These are phyloP conservation scores for Oreochromis grahami DNA, from an alignment of 2,797 vertebrate genomes.

Conservation along the genomic window DNA sequence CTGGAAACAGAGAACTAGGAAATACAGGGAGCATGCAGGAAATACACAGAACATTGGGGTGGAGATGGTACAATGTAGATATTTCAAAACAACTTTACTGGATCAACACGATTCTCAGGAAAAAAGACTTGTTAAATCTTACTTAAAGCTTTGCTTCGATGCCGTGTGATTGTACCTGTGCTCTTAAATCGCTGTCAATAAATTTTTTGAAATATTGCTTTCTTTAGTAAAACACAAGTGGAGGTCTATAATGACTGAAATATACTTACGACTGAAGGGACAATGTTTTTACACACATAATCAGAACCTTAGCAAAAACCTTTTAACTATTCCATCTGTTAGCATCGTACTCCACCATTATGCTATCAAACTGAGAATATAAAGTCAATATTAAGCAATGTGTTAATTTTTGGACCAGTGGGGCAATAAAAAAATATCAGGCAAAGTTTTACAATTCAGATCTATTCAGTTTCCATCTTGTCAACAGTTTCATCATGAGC, in stretches of 20 bases:
- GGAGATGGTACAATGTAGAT: too few relatives aligned
- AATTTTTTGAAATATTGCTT: fast-evolving
- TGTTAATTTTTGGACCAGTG: neutral
- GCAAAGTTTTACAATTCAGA: neutral
- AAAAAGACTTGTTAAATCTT: neutral
- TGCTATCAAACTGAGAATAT: neutral
- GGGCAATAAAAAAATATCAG: neutral
- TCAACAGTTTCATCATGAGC: neutral
- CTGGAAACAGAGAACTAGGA: too few relatives aligned
- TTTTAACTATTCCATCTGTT: neutral
- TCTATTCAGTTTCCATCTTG: neutral
- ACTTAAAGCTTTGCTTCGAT: neutral
- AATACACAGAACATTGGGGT: too few relatives aligned
- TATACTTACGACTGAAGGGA: neutral
- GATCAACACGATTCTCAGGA: neutral
- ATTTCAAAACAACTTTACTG: too few relatives aligned
- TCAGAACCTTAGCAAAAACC: neutral
- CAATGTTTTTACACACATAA: neutral
- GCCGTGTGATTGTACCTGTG: neutral
- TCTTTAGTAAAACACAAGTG: neutral
- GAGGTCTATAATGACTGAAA: neutral
- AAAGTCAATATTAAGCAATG: neutral
- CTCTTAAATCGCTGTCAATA: neutral
- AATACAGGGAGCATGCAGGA: too few relatives aligned
- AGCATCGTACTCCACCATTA: neutral